Conservation (phyloP, 1,140 invertebrate species). For the Meteorus sp. region DNA sequence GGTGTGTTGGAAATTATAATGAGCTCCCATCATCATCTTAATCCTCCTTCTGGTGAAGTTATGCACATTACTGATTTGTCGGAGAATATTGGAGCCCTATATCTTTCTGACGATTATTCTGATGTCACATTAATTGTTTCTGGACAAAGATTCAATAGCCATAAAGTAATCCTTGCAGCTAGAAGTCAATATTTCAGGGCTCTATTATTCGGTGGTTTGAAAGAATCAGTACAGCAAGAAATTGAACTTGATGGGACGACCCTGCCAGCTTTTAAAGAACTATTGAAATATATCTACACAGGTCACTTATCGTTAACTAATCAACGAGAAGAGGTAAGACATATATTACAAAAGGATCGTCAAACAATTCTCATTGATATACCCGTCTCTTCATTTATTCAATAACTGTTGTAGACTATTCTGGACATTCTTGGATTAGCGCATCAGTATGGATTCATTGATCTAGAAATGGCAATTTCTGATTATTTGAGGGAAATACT, state of each 20-base stretch:
- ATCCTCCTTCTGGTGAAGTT: conserved; percentile 43
- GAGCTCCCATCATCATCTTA: conserved; percentile 47
- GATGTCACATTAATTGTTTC: conserved; percentile 91
- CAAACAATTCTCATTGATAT: neutral
- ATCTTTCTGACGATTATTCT: conserved; percentile 84
- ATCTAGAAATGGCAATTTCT: conserved; percentile 88
- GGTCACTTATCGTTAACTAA: conserved; percentile 82
- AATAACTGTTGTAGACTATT: conserved; percentile 37
- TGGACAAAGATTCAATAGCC: conserved; percentile 79
- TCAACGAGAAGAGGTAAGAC: conserved; percentile 65
- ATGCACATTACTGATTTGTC: conserved; percentile 60
- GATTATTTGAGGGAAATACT: conserved; percentile 90
- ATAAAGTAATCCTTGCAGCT: conserved; percentile 89
- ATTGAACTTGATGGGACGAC: conserved; percentile 85
- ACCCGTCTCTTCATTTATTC: neutral
- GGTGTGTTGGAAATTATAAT: too few species aligned
- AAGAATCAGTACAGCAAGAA: conserved; percentile 78
- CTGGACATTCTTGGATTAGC: conserved; percentile 68
- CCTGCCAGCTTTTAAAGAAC: conserved; percentile 84
- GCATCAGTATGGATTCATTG: conserved; percentile 93
- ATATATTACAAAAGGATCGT: too few species aligned
- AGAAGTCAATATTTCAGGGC: conserved; percentile 94
- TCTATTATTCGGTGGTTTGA: conserved; percentile 87
- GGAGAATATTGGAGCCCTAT: conserved; percentile 80
- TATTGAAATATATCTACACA: conserved; percentile 95